Conservation (phyloP, 1,140 invertebrate genomes). For the Tenebrio molitor region DNA sequence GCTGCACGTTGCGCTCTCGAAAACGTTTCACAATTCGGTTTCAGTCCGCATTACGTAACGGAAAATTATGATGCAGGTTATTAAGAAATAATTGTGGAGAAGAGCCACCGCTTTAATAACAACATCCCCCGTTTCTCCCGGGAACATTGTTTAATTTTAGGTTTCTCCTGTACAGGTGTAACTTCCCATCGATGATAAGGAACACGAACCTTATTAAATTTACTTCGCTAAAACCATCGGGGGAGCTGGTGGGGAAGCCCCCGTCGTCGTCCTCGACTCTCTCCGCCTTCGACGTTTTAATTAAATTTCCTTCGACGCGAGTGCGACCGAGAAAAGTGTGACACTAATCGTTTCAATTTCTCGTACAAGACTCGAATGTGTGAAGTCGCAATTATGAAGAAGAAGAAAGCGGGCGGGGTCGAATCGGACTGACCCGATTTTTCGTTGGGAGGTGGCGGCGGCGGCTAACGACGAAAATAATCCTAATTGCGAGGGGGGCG, state of each 20-base stretch:
- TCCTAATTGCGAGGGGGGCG: background rate
- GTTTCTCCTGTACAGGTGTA: constrained; percentile 25
- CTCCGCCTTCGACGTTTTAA: background rate
- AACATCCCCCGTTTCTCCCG: background rate
- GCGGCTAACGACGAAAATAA: background rate
- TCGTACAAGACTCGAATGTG: too few relatives aligned
- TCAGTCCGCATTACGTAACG: constrained; percentile 13
- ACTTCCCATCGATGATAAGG: constrained; percentile 5
- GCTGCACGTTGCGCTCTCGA: constrained; percentile 18
- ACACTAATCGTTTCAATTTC: too few relatives aligned
- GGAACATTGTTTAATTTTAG: constrained; percentile 33
- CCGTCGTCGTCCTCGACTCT: background rate
- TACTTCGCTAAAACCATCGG: background rate
- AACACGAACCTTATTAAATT: constrained; percentile 8
- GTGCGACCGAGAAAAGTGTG: background rate
- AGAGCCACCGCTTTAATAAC: background rate
- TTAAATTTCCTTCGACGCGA: background rate
- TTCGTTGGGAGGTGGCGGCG: background rate
- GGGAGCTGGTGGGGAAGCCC: background rate
- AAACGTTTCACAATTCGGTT: constrained; percentile 35
- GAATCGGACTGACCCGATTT: background rate
- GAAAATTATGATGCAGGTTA: constrained; percentile 35
- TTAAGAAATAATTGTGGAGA: constrained; percentile 24
- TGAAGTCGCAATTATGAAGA: background rate
- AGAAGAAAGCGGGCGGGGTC: background rate